Evolutionary conservation across 2,888 invertebrate species (phyloP).

Genomic region (Chymomyza procnemis): DNA sequence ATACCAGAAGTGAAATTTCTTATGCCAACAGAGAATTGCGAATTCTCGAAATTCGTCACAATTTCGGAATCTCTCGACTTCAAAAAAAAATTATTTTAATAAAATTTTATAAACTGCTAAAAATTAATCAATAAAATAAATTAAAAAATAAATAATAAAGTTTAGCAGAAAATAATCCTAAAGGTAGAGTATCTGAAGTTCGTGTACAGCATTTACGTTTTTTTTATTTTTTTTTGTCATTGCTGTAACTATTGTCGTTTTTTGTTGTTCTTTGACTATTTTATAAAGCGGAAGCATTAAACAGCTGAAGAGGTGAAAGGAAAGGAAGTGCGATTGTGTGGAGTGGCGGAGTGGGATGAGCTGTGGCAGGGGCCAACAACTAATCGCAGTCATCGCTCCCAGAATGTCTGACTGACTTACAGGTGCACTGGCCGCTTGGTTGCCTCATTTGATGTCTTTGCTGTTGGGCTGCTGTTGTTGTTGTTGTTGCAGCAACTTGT

Average conservation of each 20-base stretch:
- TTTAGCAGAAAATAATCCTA: too few species aligned
- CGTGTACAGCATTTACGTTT: neutral
- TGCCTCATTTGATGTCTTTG: conserved; percentile 32
- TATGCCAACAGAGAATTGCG: too few species aligned
- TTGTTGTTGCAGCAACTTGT: conserved; percentile 21
- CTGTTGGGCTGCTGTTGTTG: conserved; percentile 1
- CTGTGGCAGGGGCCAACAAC: neutral
- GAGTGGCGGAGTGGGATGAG: too few species aligned
- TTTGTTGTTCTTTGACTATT: conserved; percentile 26
- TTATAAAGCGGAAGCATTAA: conserved; percentile 62
- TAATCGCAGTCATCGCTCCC: conserved; percentile 28
- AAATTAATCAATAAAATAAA: too few species aligned
- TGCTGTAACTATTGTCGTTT: too few species aligned
- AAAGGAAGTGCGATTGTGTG: neutral
- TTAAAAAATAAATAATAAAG: too few species aligned
- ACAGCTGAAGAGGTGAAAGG: conserved; percentile 28
- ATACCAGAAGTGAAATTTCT: too few species aligned
- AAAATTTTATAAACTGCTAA: too few species aligned
- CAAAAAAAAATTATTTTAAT: too few species aligned
- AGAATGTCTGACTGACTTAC: conserved; percentile 25
- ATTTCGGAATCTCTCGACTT: too few species aligned
- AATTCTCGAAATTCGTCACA: too few species aligned
- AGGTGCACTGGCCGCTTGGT: conserved; percentile 57
- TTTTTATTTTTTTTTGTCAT: conserved; percentile 51
- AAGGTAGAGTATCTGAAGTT: neutral